Evolutionary conservation across 1,140 invertebrate genomes (phyloP).

Genomic region (Platyscapa corneri): DNA sequence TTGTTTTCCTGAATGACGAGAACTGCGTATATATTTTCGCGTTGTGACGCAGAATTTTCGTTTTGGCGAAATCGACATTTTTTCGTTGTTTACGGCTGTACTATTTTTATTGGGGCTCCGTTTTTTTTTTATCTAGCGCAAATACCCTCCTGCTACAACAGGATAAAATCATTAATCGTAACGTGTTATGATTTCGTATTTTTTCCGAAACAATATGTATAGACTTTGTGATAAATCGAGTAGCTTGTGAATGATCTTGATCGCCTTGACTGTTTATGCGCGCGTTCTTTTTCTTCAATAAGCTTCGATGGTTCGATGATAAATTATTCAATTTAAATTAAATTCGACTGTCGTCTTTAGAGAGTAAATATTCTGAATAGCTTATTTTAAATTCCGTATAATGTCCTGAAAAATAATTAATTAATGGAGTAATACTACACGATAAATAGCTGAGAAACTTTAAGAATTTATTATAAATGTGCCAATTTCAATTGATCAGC

Average conservation of each 20-base stretch:
- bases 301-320: background rate
- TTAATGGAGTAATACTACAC: background rate
- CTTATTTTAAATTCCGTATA: background rate
- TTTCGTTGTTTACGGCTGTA: background rate
- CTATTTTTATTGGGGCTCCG: background rate
- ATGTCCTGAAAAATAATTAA: background rate
- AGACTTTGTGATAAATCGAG: background rate
- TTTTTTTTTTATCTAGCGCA: too few species aligned
- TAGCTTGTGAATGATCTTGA: background rate
- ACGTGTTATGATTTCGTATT: background rate
- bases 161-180: background rate
- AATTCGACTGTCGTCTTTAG: background rate
- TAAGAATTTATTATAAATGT: background rate
- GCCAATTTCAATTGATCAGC: background rate
- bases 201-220: background rate
- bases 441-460: background rate
- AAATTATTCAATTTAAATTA: background rate
- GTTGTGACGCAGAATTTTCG: background rate
- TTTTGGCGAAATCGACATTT: slow-evolving; percentile 29
- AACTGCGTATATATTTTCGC: background rate
- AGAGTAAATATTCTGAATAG: background rate
- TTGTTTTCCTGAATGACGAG: slow-evolving; percentile 20
- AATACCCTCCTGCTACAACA: too few species aligned
- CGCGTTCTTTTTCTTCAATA: background rate
- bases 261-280: background rate